A percentile compares a stretch with the other conserved stretches of the same genome.
Conservation (phyloP, 2,888 invertebrate genomes). For the Caenorhabditis sp. region DNA sequence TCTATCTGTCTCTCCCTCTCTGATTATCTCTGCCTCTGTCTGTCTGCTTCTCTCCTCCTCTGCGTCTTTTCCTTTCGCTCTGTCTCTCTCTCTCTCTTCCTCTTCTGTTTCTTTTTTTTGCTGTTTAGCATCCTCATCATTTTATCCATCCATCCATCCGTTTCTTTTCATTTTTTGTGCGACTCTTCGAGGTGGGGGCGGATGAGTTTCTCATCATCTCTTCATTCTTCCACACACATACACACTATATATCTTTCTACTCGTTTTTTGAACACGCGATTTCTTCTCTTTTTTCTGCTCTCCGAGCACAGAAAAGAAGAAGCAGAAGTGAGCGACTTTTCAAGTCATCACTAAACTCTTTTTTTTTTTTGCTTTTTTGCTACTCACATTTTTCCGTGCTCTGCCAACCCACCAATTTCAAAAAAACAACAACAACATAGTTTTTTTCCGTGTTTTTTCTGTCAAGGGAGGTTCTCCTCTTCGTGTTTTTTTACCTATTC, state of each 20-base stretch:
- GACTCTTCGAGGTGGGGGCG: conserved; percentile 2
- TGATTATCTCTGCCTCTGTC: neutral
- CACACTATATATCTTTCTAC: neutral
- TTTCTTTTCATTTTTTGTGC: neutral
- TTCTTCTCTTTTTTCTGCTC: neutral
- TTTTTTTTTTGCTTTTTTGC: neutral
- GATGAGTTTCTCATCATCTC: neutral
- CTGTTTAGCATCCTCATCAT: neutral
- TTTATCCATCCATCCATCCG: neutral
- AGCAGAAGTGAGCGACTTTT: neutral
- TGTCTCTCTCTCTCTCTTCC: conserved; percentile 4
- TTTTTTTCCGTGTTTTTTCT: neutral
- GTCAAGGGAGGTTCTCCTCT: neutral
- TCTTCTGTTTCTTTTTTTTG: conserved; percentile 4
- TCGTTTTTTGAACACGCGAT: neutral
- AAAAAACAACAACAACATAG: neutral
- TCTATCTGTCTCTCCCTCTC: too few species aligned
- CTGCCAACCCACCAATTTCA: neutral
- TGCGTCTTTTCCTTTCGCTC: neutral
- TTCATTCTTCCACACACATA: neutral
- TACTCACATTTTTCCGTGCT: neutral
- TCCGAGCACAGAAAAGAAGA: neutral
- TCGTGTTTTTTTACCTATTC: too few species aligned
- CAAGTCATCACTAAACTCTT: neutral
- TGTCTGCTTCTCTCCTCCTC: neutral